phyloP scores from a whole-genome alignment of 2,113 vertebrate species.

The Bombycilla garrulus region DNA sequence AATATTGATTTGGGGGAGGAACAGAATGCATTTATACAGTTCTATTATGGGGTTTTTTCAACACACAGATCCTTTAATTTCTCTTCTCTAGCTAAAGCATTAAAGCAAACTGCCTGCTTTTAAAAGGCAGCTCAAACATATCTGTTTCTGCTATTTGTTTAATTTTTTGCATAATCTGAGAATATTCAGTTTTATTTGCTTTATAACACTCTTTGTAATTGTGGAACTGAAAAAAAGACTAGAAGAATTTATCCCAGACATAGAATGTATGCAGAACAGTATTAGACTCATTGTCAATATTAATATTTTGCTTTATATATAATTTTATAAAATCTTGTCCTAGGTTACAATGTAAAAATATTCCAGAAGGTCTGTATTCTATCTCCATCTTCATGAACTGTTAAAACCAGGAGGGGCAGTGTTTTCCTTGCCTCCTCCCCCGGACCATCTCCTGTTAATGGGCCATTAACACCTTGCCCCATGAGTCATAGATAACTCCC shows the following conservation, averaged over 20 bases:
- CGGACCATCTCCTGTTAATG: too few relatives aligned
- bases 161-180: background rate
- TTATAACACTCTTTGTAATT: background rate
- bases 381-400: too few relatives aligned
- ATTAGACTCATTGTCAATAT: background rate
- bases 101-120: background rate
- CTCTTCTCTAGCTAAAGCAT: background rate
- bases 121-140: background rate
- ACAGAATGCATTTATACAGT: background rate
- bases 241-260: background rate
- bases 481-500: too few relatives aligned
- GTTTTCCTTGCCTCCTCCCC: too few relatives aligned
- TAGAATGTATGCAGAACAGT: background rate
- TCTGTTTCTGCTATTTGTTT: background rate
- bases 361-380: too few relatives aligned
- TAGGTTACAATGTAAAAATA: too few relatives aligned
- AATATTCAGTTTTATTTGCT: background rate
- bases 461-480: too few relatives aligned
- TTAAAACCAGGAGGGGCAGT: too few relatives aligned
- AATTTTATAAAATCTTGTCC: background rate
- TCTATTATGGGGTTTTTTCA: background rate
- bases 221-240: background rate
- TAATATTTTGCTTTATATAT: background rate
- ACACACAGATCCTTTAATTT: background rate
- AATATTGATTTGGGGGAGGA: background rate